Evolutionary conservation across 2,113 vertebrate genomes (phyloP).

Genomic region (Morone chrysops): DNA sequence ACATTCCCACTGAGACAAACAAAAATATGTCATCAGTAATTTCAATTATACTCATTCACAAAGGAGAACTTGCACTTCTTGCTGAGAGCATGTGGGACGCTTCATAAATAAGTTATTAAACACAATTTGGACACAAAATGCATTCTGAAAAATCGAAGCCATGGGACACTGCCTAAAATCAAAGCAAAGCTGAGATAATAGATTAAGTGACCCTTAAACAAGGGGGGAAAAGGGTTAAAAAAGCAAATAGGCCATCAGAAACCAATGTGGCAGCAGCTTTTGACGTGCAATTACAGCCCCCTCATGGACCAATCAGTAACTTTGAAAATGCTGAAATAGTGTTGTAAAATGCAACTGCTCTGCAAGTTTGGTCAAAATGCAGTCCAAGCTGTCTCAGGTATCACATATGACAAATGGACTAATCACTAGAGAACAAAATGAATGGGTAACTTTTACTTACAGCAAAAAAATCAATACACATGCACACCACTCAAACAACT

Average conservation of each 20-base stretch:
- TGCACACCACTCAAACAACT: neutral
- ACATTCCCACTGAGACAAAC: conserved; percentile 8
- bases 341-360: neutral
- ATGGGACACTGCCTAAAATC: conserved; percentile 26
- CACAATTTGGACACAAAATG: conserved; percentile 19
- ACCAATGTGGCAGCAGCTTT: neutral
- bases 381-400: neutral
- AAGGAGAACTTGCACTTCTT: conserved; percentile 17
- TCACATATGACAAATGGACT: neutral
- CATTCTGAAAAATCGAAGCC: conserved; percentile 10
- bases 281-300: neutral
- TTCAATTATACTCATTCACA: conserved; percentile 40
- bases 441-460: neutral
- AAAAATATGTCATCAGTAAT: conserved; percentile 24
- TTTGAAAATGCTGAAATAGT: conserved; percentile 15
- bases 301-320: conserved; percentile 5
- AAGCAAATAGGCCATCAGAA: neutral
- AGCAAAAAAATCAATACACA: neutral
- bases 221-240: neutral
- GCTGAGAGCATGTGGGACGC: neutral
- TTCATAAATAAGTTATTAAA: conserved; percentile 61
- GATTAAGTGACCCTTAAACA: conserved; percentile 24
- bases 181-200: conserved; percentile 44
- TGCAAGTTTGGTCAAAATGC: conserved; percentile 6
- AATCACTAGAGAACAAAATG: conserved; percentile 13